These are phyloP conservation scores for Drosophila neonasuta DNA, from an alignment of 2,888 invertebrate genomes.

Conservation along the genomic window DNA sequence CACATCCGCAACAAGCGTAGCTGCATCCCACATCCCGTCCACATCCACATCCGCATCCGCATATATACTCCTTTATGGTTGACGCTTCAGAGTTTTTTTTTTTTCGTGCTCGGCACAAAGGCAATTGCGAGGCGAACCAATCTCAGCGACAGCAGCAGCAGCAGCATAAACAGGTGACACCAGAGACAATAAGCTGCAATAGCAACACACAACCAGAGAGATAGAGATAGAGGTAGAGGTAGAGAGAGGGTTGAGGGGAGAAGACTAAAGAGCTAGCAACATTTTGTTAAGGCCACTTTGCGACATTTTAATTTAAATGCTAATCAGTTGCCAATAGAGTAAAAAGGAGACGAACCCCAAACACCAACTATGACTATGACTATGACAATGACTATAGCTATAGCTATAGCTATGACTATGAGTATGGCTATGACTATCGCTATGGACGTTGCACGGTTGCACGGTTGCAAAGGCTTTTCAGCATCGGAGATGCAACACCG, in stretches of 20 bases:
- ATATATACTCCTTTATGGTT: conserved; percentile 24
- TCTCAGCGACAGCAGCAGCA: conserved; percentile 53
- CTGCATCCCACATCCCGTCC: conserved; percentile 21
- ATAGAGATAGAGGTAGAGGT: no score
- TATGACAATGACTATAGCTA: not conserved
- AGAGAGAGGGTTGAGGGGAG: not conserved
- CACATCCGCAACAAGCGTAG: conserved; percentile 34
- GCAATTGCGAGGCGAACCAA: conserved; percentile 55
- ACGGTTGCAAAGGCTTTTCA: conserved; percentile 27
- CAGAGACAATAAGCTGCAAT: conserved; percentile 65
- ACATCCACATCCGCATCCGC: conserved; percentile 17
- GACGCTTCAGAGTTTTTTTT: conserved; percentile 20
- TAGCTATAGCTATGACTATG: not conserved
- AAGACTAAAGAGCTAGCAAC: conserved; percentile 39
- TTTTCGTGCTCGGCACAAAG: conserved; percentile 51
- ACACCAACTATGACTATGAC: conserved; percentile 1
- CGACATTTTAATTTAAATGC: conserved; percentile 76
- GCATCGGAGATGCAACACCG: conserved; percentile 48
- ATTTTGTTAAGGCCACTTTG: conserved; percentile 77
- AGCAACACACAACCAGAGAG: conserved; percentile 21
- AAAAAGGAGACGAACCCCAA: conserved; percentile 47
- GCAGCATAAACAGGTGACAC: conserved; percentile 64
- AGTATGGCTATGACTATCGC: conserved; percentile 3
- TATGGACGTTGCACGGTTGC: conserved; percentile 37
- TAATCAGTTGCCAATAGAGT: conserved; percentile 75